phyloP scores from a whole-genome alignment of 2,113 vertebrate species.

The Sterrhoptilus dennistouni region DNA sequence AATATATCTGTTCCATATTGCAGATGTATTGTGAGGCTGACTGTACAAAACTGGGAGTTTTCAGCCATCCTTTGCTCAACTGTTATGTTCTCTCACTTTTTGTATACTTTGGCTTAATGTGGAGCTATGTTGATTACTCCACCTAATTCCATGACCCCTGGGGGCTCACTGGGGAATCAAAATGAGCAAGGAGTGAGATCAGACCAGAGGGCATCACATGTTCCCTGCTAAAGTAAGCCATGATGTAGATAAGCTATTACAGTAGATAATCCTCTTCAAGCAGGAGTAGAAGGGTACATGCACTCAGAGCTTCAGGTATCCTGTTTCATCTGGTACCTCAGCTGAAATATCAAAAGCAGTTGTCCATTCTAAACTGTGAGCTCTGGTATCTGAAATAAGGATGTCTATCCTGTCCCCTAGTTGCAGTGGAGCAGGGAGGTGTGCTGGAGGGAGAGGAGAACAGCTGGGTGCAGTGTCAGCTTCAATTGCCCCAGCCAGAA shows the following conservation, averaged over 20 bases:
- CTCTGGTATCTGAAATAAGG: background rate
- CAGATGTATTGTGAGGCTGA: background rate
- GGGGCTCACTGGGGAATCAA: background rate
- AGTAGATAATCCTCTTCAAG: background rate
- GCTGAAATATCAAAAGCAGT: background rate
- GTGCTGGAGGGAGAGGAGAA: background rate
- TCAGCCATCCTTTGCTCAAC: background rate
- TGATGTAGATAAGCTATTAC: background rate
- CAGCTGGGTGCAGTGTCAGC: background rate
- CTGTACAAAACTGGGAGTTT: background rate
- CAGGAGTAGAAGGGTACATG: background rate
- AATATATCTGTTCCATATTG: background rate
- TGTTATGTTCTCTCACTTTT: background rate
- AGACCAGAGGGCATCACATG: background rate
- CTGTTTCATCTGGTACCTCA: background rate
- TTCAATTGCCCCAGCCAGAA: background rate
- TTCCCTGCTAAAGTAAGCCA: background rate
- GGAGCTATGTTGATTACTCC: background rate
- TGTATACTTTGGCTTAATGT: background rate
- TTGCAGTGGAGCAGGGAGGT: background rate
- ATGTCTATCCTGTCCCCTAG: background rate
- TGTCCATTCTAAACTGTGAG: background rate
- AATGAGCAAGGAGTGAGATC: background rate
- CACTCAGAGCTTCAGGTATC: accelerated
- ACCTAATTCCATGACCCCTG: background rate